Percentiles rank a stretch among this genome's conserved stretches.
Conservation (phyloP, 2,113 vertebrate genomes). For the Blennius ocellaris region DNA sequence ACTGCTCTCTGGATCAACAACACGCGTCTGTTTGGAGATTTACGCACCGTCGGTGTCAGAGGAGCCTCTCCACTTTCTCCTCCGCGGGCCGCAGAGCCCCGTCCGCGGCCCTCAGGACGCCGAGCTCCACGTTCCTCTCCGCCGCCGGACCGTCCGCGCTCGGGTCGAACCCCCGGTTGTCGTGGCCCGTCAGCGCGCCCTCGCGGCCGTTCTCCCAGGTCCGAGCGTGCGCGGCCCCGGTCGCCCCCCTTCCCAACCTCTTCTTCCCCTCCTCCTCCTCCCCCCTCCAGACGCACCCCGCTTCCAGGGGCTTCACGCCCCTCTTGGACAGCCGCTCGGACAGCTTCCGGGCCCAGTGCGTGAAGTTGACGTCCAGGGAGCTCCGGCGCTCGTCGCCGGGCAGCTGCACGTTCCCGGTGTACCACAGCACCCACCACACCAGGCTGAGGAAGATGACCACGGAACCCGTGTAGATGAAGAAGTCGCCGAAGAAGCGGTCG, state of each 20-base stretch:
- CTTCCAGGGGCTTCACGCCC: slow-evolving; percentile 57
- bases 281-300: slow-evolving; percentile 6
- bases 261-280: slow-evolving; percentile 23
- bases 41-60: slow-evolving; percentile 37
- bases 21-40: too few species aligned
- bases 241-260: slow-evolving; percentile 35
- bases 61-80: slow-evolving; percentile 60
- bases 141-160: slow-evolving; percentile 30
- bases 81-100: slow-evolving; percentile 35
- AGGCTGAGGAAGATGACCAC: slow-evolving; percentile 81
- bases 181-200: slow-evolving; percentile 29
- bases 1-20: too few species aligned
- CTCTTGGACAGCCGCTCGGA: slow-evolving; percentile 75
- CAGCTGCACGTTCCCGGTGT: slow-evolving; percentile 77
- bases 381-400: slow-evolving; percentile 38
- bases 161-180: slow-evolving; percentile 73
- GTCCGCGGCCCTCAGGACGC: slow-evolving; percentile 51
- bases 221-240: slow-evolving; percentile 38
- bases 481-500: slow-evolving; percentile 83
- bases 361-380: slow-evolving; percentile 63
- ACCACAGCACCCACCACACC: slow-evolving; percentile 85
- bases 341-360: slow-evolving; percentile 78
- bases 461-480: slow-evolving; percentile 84
- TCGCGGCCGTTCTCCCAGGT: slow-evolving; percentile 44
- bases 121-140: slow-evolving; percentile 72